Conservation (phyloP, 92 coral and sea anemone genomes). For the Umimayanthus chanpuru region DNA sequence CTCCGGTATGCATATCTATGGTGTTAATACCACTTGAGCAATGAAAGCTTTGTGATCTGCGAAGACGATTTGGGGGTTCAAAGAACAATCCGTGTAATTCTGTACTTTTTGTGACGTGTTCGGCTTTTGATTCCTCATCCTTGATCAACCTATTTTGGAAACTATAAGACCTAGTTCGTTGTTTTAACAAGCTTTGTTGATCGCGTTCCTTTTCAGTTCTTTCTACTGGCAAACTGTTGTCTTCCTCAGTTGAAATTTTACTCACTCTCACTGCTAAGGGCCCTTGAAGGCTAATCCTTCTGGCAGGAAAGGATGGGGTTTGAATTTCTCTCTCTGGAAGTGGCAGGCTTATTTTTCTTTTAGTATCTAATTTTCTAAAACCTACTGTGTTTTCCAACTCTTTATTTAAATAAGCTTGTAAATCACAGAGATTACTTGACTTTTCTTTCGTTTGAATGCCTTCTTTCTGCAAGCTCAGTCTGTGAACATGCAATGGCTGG, state of each 20-base stretch:
- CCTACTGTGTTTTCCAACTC: neutral
- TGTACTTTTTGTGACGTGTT: neutral
- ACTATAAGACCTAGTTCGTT: neutral
- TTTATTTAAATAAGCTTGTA: neutral
- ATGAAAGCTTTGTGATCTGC: neutral
- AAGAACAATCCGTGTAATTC: neutral
- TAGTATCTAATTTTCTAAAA: neutral
- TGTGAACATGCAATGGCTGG: neutral
- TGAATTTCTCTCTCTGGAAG: neutral
- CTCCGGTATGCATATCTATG: neutral
- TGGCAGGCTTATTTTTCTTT: neutral
- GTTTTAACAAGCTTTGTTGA: neutral
- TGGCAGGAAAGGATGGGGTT: neutral
- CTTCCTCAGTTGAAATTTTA: neutral
- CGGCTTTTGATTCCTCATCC: neutral
- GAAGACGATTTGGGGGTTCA: neutral
- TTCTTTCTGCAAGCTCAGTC: neutral
- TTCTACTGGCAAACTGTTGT: too few species aligned
- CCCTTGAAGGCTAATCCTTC: constrained; percentile 1
- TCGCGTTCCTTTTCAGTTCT: neutral
- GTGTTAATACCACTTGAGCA: neutral
- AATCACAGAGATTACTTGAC: neutral
- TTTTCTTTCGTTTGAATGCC: neutral
- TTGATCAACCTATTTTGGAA: neutral
- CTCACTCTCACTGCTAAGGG: neutral